Conservation (phyloP, 53 echinoderm and acorn worm genomes). For the Astropecten irregularis region DNA sequence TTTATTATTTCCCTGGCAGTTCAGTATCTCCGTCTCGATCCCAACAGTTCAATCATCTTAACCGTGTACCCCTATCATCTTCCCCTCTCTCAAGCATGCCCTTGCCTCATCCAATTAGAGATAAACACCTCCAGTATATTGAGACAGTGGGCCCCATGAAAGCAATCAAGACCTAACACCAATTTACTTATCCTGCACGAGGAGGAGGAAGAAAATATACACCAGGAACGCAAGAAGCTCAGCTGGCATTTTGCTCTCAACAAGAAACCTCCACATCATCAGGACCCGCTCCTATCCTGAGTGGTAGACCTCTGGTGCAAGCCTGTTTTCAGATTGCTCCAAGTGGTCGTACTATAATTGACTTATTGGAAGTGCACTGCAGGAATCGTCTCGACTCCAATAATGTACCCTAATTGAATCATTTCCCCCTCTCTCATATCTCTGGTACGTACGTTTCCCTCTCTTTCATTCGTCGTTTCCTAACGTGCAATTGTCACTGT, state of each 20-base stretch:
- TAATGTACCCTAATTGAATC: too few relatives aligned
- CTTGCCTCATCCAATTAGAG: slow-evolving; percentile 36
- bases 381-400: too few relatives aligned
- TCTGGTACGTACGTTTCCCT: too few relatives aligned
- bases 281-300: neutral
- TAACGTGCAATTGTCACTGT: too few relatives aligned
- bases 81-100: too few relatives aligned
- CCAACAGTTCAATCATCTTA: too few relatives aligned
- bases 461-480: too few relatives aligned
- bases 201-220: neutral
- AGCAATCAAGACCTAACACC: neutral
- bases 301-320: neutral
- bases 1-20: neutral
- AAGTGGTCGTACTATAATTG: too few relatives aligned
- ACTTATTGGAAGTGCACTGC: too few relatives aligned
- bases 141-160: neutral
- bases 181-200: neutral
- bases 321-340: too few relatives aligned
- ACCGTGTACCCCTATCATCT: too few relatives aligned
- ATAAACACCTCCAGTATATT: slow-evolving; percentile 6
- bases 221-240: neutral
- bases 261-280: neutral
- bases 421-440: too few relatives aligned
- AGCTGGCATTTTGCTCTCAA: neutral
- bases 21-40: neutral